Percentiles rank a stretch among this genome's conserved stretches.
Evolutionary conservation across 2,113 vertebrate species (phyloP).

Genomic region (Cricetomys ansorgei): DNA sequence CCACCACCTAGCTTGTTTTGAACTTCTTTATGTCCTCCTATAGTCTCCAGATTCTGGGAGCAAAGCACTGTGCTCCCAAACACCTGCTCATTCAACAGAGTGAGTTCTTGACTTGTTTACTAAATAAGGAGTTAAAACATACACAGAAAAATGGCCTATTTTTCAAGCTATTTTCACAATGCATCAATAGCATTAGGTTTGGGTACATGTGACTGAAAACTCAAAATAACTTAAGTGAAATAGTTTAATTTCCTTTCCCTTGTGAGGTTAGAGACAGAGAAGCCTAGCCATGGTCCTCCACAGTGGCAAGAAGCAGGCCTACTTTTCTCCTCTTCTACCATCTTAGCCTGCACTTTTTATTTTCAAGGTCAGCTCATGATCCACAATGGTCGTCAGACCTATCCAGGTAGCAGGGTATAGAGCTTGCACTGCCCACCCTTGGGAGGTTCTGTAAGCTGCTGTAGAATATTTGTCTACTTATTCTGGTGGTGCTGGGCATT

Average conservation of each 20-base stretch:
- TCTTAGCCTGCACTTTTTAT: background rate
- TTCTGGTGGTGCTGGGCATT: background rate
- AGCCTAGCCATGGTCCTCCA: background rate
- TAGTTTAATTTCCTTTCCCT: background rate
- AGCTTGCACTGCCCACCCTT: background rate
- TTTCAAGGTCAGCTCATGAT: background rate
- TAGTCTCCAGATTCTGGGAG: conserved; percentile 19
- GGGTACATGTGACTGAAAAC: background rate
- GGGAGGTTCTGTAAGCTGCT: background rate
- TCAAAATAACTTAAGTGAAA: conserved; percentile 9
- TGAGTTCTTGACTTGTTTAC: conserved; percentile 39
- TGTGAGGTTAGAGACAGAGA: background rate
- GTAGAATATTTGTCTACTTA: background rate
- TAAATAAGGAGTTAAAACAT: background rate
- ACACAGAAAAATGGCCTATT: background rate
- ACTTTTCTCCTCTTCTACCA: background rate
- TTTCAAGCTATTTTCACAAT: conserved; percentile 33
- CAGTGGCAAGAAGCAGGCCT: background rate
- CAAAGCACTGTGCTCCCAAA: conserved; percentile 41
- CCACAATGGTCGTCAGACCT: background rate
- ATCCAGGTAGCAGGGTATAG: background rate
- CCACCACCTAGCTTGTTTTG: background rate
- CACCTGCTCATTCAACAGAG: background rate
- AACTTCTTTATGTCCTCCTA: conserved; percentile 36
- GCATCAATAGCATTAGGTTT: background rate